These are phyloP conservation scores for Drosophila nigromelanica DNA, from an alignment of 1,140 invertebrate species.

Conservation along the genomic window DNA sequence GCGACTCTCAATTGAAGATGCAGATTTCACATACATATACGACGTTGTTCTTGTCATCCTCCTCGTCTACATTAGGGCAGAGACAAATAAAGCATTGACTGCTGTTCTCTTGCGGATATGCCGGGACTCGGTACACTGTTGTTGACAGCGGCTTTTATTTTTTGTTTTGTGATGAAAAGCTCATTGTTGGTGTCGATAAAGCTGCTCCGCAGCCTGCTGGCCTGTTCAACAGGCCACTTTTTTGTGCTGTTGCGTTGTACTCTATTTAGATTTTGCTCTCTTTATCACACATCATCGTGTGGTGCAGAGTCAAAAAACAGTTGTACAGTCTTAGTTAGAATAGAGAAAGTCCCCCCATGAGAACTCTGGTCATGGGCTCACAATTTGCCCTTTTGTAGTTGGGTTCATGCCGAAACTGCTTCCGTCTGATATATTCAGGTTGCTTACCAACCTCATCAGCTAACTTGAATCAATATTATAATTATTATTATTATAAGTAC, in stretches of 20 bases:
- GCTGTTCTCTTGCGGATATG: neutral
- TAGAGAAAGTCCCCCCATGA: too few relatives aligned
- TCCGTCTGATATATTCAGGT: too few relatives aligned
- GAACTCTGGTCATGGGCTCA: too few relatives aligned
- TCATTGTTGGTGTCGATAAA: slow-evolving; percentile 15
- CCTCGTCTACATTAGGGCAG: neutral
- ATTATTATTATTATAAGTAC: too few relatives aligned
- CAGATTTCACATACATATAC: neutral
- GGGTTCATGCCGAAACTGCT: too few relatives aligned
- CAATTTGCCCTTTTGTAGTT: too few relatives aligned
- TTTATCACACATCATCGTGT: neutral
- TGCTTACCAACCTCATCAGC: too few relatives aligned
- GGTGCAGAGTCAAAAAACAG: too few relatives aligned
- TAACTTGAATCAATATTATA: too few relatives aligned
- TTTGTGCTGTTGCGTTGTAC: slow-evolving; percentile 34
- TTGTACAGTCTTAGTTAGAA: too few relatives aligned
- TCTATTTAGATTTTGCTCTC: slow-evolving; percentile 61
- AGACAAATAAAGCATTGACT: slow-evolving; percentile 1
- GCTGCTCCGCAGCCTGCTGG: slow-evolving; percentile 18
- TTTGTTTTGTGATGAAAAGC: slow-evolving; percentile 7
- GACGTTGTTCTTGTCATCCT: neutral
- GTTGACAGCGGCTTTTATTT: neutral
- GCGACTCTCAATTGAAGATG: neutral
- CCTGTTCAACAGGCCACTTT: slow-evolving; percentile 78
- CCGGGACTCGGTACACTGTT: neutral